Base-by-base conservation (phyloP, 1,140 invertebrate genomes). In the Panulirus ornatus region DNA sequence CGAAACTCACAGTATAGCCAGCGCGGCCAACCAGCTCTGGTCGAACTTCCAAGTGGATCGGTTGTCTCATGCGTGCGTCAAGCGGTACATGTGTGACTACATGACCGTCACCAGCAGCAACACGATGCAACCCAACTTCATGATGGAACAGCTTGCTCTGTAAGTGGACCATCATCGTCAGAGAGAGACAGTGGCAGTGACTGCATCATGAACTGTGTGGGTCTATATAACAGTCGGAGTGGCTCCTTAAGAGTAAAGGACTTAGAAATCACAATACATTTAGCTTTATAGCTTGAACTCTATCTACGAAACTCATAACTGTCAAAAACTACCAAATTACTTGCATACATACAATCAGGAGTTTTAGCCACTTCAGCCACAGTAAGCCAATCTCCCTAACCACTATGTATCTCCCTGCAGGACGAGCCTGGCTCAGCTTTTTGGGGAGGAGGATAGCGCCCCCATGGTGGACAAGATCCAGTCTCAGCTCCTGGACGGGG, bases 11-110 rank as follows among this genome's bases (percentile, higher is more conserved):
- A 76, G 42, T 36, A 51, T 86, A 38, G 63, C 27, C 47, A 36
- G 47, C 8, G 76, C 86, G 8, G 78, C 78, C 19, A 88, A 88
- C 58, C 76, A 88, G 27, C 76, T 88, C 27, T 88, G 86, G 86
- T n/a, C 76, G 1, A 88, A 34, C 58, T 88, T 71, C 86, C 76
- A 88, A 63, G 86, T 78, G 27, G 86, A 88, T 34, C 30, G 86
- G 0, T 40, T 82, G 30, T 82, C 86, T n/a, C 63, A 71, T 0
- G 76, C 58, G 14, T 88, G 86, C 22, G 86, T 89, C 14, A 73
- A 75, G 44, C 8, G 79, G n/a, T 83, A 54, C 79, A 30, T 89
- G 22, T 89, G 88, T 58, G 88, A 84, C 47, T 27, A 44, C 5
- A 34, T 66, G 36, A 27, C 30, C n/a, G 14, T 51, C 44, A 63